Evolutionary conservation across 2,113 vertebrate genomes (phyloP), one percentile per base, ranked within the genome.

Genomic region (Murina feae): DNA sequence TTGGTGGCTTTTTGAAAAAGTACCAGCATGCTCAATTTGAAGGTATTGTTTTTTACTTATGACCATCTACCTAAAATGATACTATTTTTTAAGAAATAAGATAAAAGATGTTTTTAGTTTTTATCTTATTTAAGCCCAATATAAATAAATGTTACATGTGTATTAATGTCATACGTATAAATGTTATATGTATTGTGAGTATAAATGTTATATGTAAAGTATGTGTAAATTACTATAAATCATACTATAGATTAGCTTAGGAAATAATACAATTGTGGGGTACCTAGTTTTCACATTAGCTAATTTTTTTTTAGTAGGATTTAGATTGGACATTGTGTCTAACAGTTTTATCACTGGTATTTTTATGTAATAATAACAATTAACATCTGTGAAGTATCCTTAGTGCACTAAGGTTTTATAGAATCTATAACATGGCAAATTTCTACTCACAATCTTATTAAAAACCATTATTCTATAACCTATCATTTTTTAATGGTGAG

Each of bases 1-100:
- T 53, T 60, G 74, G 51, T 91, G 75, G 2, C 89, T 97, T 94
- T 94, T 92, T 32, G 28, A 94, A 81, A 92, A 94, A 55, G 44
- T 37, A 83, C 83, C 80, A 80, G 75, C 53, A 42, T 76, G 75
- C 79, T 92, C 21, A 86, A 89, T 35, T 89, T 58, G 51, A 94
- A 74, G 51, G 17, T 72, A 66, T 65, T 93, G 13, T 42, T 90
- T 91, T 87, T 76, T 5, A 58, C 30, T 76, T 72, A 65, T 39
- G 69, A 79, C 65, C 2, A 0, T 44, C 47, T 86, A 86, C 28
- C 16, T 82, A 90, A 88, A 93, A 60, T 96, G 37, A 68, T 78
- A 66, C 37, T 9, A 14, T 74, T 89, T 92, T 72, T 75, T n/a
- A 75, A 91, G 58, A 60, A 96, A 84, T 18, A 16, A 76, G 17